Conservation (phyloP, 2,113 vertebrate genomes). For the Scatophagus argus region DNA sequence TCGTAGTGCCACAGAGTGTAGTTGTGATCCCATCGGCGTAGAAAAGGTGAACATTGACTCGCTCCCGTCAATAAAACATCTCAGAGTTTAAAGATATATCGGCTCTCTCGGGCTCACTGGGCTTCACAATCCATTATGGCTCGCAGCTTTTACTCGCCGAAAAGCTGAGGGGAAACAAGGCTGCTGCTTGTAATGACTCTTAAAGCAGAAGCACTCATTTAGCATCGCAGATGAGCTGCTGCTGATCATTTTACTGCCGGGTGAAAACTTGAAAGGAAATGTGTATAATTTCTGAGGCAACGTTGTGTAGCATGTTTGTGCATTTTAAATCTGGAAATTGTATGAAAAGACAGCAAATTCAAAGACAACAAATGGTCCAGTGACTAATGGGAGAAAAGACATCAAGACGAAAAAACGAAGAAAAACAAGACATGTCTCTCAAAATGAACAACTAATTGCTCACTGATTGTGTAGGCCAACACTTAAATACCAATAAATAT, state of each 20-base stretch:
- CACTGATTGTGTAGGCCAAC: too few species aligned
- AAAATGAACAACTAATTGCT: too few species aligned
- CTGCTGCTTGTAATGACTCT: conserved; percentile 32
- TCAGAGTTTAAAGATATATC: conserved; percentile 63
- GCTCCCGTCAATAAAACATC: conserved; percentile 78
- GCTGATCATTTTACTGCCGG: not conserved
- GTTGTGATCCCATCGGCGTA: conserved; percentile 62
- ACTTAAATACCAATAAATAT: too few species aligned
- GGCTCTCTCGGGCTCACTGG: conserved; percentile 58
- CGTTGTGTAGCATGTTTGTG: not conserved
- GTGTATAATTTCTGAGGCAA: too few species aligned
- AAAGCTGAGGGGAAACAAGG: conserved; percentile 38
- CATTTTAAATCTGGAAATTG: too few species aligned
- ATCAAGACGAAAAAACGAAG: too few species aligned
- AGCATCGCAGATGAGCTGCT: conserved; percentile 44
- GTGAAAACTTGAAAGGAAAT: not conserved
- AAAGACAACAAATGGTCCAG: too few species aligned
- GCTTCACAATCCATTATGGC: conserved; percentile 67
- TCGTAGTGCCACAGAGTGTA: conserved; percentile 61
- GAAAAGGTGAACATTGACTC: conserved; percentile 73
- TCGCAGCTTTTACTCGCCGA: conserved; percentile 49
- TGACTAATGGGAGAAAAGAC: too few species aligned
- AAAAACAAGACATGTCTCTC: too few species aligned
- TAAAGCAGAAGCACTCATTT: conserved; percentile 7
- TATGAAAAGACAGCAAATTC: too few species aligned